Evolutionary conservation across 30 jellyfish, hydroid and myxozoan genomes (phyloP), one percentile per base, ranked within the genome.

Genomic region (Hydractinia symbiolongicarpus): DNA sequence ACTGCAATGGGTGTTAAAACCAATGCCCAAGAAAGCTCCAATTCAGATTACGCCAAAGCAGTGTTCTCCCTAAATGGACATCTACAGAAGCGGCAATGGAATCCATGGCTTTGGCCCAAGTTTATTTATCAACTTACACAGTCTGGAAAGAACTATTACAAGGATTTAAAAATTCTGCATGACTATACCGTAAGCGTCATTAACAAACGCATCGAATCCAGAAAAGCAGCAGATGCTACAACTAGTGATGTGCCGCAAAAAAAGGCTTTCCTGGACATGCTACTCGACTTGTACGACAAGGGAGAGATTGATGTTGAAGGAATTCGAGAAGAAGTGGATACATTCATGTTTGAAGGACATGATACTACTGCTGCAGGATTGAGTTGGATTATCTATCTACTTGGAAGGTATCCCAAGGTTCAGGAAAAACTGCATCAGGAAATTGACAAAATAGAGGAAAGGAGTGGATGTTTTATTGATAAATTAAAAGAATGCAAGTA

Each of bases 271-370:
- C 54, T 92, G 86, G 98, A 92, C 66, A 66, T 92, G 51, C 70
- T 92, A 77, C 50, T 92, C 67, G 95, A 87, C 15, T 54, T 87
- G 15, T 87, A 82, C 75, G 91, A 84, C 54, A 71, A 61, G 21
- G 96, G 91, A 6, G 96, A 86, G 58, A 92, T 92, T 67, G 98
- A 86, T 76, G 15, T 86, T 72, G 95, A 90, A n/a, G 94, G 98
- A 5, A 50, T 92, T 53, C 61, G 87, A 53, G 98, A 92, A 81
- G 98, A 92, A 81, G 96, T 87, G 20, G 98, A 92, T 76, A 92
- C 98, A 5, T 92, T 92, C 64, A 92, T 92, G 98, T 92, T 92
- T 92, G 98, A 86, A 95, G 98, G 98, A 3, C 96, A 92, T 79
- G 98, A 92, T 81, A 92, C 98, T 0, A 92, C 98, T 57, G 91